These are phyloP conservation scores for Medauroidea extradentata DNA, from an alignment of 1,140 invertebrate genomes.

Conservation along the genomic window DNA sequence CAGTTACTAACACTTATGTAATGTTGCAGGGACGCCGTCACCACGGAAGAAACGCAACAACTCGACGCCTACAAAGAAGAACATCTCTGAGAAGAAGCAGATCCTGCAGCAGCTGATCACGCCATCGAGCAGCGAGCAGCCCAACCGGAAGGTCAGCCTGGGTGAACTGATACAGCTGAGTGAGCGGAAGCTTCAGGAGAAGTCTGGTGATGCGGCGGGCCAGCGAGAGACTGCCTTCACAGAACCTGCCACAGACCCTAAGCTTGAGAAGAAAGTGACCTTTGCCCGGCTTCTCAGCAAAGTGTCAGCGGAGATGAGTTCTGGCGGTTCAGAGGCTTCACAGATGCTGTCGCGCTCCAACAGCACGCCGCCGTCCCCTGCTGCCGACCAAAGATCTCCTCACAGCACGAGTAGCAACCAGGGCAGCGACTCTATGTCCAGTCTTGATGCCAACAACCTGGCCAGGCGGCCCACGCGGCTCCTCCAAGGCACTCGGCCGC, in stretches of 20 bases:
- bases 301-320: constrained; percentile 59
- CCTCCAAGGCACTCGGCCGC: background rate
- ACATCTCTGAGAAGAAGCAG: constrained; percentile 62
- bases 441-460: constrained; percentile 2
- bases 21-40: constrained; percentile 57
- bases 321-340: constrained; percentile 54
- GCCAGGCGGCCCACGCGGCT: background rate
- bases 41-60: constrained; percentile 67
- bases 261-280: constrained; percentile 69
- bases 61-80: constrained; percentile 62
- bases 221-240: constrained; percentile 43
- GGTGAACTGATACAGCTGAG: constrained; percentile 66
- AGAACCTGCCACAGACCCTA: constrained; percentile 45
- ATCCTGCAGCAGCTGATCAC: constrained; percentile 67
- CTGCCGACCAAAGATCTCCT: constrained; percentile 4
- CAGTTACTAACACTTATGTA: no score
- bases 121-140: constrained; percentile 42
- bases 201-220: constrained; percentile 17
- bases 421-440: constrained; percentile 10
- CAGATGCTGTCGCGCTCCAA: constrained; percentile 32
- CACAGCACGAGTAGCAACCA: constrained; percentile 15
- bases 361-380: constrained; percentile 12
- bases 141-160: constrained; percentile 53
- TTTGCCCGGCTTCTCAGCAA: constrained; percentile 67
- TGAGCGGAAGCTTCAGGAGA: constrained; percentile 58